These are phyloP conservation scores for Bimastos eiseni DNA, from an alignment of 2,888 invertebrate species.

Conservation along the genomic window DNA sequence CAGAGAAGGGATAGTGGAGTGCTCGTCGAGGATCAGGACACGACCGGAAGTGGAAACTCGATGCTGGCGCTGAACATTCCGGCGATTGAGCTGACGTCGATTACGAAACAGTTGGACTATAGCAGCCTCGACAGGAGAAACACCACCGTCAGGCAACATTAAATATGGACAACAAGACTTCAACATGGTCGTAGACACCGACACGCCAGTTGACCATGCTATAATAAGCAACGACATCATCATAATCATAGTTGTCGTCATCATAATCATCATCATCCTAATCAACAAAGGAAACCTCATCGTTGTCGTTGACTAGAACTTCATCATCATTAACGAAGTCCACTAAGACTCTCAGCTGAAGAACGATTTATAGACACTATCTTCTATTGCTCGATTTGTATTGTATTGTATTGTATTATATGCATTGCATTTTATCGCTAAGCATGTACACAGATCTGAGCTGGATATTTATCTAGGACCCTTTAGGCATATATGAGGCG, in stretches of 20 bases:
- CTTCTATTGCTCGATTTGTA: not conserved
- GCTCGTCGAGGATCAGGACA: slow-evolving; percentile 37
- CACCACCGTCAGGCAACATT: not conserved
- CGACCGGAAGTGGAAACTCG: slow-evolving; percentile 16
- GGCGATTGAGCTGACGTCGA: not conserved
- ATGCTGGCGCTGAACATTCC: slow-evolving; percentile 8
- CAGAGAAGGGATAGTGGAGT: slow-evolving; percentile 38
- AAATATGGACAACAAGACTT: not conserved
- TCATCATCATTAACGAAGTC: not conserved
- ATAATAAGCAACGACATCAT: not conserved
- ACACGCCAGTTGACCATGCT: not conserved
- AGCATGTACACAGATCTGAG: not conserved
- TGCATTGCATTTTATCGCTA: too few relatives aligned
- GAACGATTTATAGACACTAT: not conserved
- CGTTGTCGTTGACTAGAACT: too few relatives aligned
- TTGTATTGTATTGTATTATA: not conserved
- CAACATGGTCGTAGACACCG: not conserved
- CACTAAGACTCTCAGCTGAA: not conserved
- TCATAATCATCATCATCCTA: too few relatives aligned
- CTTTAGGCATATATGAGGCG: not conserved
- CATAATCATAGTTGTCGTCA: not conserved
- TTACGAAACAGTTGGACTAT: not conserved
- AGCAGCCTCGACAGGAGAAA: not conserved
- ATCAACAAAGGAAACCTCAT: too few relatives aligned
- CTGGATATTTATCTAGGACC: not conserved